These are phyloP conservation scores for Mimachlamys varia DNA, from an alignment of 2,888 invertebrate genomes.

Conservation along the genomic window DNA sequence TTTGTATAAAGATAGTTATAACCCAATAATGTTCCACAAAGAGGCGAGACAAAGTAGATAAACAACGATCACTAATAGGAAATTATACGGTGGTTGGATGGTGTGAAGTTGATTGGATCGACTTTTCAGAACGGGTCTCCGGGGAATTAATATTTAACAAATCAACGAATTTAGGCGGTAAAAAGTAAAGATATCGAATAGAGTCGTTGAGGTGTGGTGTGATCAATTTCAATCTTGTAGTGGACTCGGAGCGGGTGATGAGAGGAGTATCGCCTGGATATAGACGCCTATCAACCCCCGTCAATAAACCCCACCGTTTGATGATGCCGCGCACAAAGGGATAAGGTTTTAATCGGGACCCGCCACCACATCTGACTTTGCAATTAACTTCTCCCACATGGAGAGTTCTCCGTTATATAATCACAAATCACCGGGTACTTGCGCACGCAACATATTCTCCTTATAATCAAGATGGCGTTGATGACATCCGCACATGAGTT, in stretches of 20 bases:
- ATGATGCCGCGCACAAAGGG: background rate
- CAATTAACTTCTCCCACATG: background rate
- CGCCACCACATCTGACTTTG: background rate
- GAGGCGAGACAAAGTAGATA: background rate
- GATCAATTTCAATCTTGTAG: slow-evolving; percentile 20
- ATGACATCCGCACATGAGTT: background rate
- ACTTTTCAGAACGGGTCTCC: background rate
- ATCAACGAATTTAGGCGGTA: slow-evolving; percentile 27
- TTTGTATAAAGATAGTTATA: background rate
- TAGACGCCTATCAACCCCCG: background rate
- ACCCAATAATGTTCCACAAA: background rate
- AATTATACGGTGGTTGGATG: background rate
- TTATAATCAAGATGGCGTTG: background rate
- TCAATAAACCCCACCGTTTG: background rate
- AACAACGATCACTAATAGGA: background rate
- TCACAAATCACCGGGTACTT: background rate
- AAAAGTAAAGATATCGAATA: background rate
- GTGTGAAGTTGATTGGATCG: background rate
- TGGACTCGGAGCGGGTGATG: background rate
- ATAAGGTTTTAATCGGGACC: background rate
- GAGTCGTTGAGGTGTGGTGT: background rate
- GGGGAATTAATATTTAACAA: slow-evolving; percentile 16
- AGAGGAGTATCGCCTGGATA: background rate
- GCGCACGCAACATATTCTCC: background rate
- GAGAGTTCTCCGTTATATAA: background rate